Evolutionary conservation across 2,113 vertebrate genomes (phyloP).

Genomic region (Lipotes vexillifer): DNA sequence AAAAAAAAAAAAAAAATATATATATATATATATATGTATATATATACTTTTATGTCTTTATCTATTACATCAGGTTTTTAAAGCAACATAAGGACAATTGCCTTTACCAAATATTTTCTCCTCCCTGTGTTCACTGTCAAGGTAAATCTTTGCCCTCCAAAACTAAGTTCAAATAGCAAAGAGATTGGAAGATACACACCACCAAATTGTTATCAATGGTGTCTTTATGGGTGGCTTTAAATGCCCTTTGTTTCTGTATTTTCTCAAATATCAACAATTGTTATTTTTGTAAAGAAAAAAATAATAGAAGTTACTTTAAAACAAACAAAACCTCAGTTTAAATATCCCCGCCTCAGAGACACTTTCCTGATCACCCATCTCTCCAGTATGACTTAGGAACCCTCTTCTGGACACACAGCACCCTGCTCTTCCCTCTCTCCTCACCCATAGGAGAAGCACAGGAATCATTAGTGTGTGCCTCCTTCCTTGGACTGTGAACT

Average conservation of each 20-base stretch:
- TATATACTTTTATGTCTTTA: neutral
- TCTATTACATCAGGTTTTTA: neutral
- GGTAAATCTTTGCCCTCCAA: neutral
- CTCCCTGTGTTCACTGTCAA: neutral
- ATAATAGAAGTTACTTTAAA: neutral
- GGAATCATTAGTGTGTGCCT: neutral
- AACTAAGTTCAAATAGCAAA: neutral
- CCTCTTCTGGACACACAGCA: neutral
- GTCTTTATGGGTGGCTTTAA: neutral
- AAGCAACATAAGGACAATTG: neutral
- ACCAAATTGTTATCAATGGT: neutral
- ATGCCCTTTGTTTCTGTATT: neutral
- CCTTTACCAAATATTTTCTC: neutral
- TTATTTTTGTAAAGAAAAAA: constrained; percentile 1
- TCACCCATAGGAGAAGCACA: neutral
- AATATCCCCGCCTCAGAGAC: neutral
- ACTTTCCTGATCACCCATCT: neutral
- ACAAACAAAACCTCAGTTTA: neutral
- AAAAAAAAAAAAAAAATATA: too few relatives aligned
- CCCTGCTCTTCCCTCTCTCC: neutral
- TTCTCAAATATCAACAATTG: neutral
- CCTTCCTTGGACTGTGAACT: neutral
- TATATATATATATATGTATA: neutral
- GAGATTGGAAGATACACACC: neutral
- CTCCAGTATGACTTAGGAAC: neutral